Conservation (phyloP, 2,113 vertebrate species). For the Xiphias gladius region DNA sequence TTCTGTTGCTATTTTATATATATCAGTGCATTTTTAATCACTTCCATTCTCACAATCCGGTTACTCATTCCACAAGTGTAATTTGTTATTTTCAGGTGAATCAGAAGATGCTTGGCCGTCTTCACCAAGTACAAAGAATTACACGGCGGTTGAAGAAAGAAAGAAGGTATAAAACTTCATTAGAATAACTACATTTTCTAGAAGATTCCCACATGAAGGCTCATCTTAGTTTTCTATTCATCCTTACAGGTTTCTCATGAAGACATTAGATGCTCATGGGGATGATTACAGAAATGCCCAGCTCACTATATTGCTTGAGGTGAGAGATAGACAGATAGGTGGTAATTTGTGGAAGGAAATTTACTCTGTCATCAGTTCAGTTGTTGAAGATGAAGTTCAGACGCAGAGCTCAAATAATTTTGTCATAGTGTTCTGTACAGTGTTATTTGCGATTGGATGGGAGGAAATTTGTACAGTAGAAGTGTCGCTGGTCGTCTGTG, state of each 20-base stretch:
- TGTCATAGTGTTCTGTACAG: too few relatives aligned
- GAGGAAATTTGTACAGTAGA: too few relatives aligned
- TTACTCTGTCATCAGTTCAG: too few relatives aligned
- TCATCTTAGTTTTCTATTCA: slow-evolving; percentile 23
- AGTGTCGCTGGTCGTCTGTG: too few relatives aligned
- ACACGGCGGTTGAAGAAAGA: slow-evolving; percentile 90
- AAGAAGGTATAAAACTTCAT: slow-evolving; percentile 82
- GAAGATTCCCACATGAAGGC: not conserved
- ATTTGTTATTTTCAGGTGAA: slow-evolving; percentile 85
- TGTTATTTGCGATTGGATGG: too few relatives aligned
- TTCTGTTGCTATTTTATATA: not conserved
- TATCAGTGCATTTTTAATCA: slow-evolving; percentile 7
- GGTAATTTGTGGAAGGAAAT: not conserved
- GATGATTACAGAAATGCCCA: slow-evolving; percentile 91
- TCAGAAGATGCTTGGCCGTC: slow-evolving; percentile 89
- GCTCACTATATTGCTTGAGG: slow-evolving; percentile 90
- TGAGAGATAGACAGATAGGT: slow-evolving; percentile 62
- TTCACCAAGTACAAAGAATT: slow-evolving; percentile 91
- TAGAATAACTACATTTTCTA: not conserved
- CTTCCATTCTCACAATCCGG: too few relatives aligned
- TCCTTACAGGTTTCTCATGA: slow-evolving; percentile 89
- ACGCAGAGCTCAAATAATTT: too few relatives aligned
- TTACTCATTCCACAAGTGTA: too few relatives aligned
- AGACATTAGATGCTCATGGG: slow-evolving; percentile 89
- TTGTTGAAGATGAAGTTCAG: too few relatives aligned